phyloP scores from a whole-genome alignment of 2,113 vertebrate genomes.

The Oxygymnocypris stewartii region DNA sequence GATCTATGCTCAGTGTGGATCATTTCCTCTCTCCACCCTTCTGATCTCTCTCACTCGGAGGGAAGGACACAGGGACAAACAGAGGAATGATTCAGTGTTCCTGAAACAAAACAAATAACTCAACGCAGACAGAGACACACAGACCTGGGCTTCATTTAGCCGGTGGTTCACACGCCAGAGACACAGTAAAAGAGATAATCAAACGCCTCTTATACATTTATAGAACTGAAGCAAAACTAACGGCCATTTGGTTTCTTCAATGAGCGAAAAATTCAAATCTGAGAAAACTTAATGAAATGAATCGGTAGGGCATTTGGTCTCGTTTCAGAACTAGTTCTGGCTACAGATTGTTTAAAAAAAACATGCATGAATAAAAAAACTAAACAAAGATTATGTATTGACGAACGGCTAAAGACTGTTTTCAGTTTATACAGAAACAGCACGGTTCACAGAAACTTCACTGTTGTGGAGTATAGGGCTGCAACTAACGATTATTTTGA shows the following conservation, averaged over 20 bases:
- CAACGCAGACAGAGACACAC: background rate
- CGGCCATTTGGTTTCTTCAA: background rate
- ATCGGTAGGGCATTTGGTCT: no score
- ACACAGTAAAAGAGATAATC: background rate
- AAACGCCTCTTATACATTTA: background rate
- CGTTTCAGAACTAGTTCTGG: background rate
- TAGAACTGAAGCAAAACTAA: background rate
- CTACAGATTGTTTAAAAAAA: background rate
- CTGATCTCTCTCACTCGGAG: background rate
- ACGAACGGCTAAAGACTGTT: background rate
- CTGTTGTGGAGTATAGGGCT: no score
- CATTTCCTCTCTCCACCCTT: background rate
- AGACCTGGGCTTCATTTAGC: background rate
- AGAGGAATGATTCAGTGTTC: constrained; percentile 22
- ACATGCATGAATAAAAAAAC: background rate
- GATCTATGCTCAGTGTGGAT: background rate
- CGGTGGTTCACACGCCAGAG: background rate
- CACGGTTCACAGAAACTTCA: background rate
- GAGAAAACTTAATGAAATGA: background rate
- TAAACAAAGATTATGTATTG: background rate
- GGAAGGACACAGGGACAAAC: background rate
- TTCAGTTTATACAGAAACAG: constrained; percentile 7
- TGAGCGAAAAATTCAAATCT: background rate
- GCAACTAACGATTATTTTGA: no score
- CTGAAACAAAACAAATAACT: constrained; percentile 5